phyloP scores from a whole-genome alignment of 2,797 vertebrate species.

The Ctenosaura bakeri region DNA sequence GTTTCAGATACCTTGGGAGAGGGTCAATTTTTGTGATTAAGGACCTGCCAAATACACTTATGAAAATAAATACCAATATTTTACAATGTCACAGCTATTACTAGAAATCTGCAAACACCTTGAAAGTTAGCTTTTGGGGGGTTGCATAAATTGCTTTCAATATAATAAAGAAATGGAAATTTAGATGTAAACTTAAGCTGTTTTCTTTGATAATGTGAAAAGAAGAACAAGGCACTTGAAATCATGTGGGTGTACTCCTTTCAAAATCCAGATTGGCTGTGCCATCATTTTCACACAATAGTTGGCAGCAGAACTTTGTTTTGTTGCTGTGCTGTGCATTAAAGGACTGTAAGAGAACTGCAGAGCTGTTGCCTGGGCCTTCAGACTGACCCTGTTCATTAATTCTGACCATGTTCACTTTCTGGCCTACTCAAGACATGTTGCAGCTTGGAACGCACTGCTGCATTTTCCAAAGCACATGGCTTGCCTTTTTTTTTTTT shows the following conservation, averaged over 20 bases:
- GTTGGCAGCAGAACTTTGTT: neutral
- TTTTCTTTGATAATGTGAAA: neutral
- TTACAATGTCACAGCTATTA: neutral
- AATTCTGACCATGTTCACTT: constrained; percentile 41
- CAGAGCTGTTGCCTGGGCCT: neutral
- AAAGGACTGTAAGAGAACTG: neutral
- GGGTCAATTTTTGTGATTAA: neutral
- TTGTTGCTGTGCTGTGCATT: neutral
- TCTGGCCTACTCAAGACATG: constrained; percentile 1
- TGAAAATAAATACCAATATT: neutral
- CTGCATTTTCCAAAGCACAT: constrained; percentile 39
- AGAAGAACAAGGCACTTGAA: neutral
- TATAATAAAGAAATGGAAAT: neutral
- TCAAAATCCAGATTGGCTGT: neutral
- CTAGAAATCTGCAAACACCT: neutral
- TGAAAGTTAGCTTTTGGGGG: neutral
- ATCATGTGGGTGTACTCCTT: neutral
- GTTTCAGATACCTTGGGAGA: neutral
- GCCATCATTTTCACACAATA: neutral
- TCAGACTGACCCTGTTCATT: neutral
- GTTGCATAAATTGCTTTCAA: neutral
- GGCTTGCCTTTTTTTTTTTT: constrained; percentile 30
- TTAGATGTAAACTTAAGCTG: neutral
- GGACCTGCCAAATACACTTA: neutral
- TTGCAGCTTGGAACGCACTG: constrained; percentile 29